Evolutionary conservation across 2,797 vertebrate genomes (phyloP).

Genomic region (Tarsius wallacei): DNA sequence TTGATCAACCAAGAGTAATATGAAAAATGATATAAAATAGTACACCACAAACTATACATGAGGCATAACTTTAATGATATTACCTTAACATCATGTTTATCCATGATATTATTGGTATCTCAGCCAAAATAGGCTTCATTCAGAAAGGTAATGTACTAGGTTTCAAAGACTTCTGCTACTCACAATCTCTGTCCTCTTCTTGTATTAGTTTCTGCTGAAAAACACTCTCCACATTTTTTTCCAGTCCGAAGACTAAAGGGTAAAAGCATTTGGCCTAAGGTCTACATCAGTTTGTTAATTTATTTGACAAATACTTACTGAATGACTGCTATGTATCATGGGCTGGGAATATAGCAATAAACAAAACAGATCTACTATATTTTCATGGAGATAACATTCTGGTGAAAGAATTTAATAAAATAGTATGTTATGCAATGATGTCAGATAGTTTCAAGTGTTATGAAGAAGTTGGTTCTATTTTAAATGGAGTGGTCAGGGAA

Average conservation of each 20-base stretch:
- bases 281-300: not conserved
- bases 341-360: not conserved
- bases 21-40: not conserved
- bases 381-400: not conserved
- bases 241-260: not conserved
- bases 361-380: not conserved
- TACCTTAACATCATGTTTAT: not conserved
- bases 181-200: not conserved
- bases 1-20: not conserved
- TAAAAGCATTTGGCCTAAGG: not conserved
- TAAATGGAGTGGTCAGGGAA: not conserved
- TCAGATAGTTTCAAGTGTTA: not conserved
- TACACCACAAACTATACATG: not conserved
- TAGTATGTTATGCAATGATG: not conserved
- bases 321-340: not conserved
- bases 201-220: not conserved
- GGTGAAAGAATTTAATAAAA: not conserved
- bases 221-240: not conserved
- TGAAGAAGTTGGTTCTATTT: not conserved
- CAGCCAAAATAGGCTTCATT: slow-evolving; percentile 32
- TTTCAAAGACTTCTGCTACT: not conserved
- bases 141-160: not conserved
- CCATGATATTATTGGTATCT: not conserved
- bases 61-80: not conserved
- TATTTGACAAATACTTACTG: not conserved